phyloP scores from a whole-genome alignment of 2,113 vertebrate species.

The Oxyura jamaicensis region DNA sequence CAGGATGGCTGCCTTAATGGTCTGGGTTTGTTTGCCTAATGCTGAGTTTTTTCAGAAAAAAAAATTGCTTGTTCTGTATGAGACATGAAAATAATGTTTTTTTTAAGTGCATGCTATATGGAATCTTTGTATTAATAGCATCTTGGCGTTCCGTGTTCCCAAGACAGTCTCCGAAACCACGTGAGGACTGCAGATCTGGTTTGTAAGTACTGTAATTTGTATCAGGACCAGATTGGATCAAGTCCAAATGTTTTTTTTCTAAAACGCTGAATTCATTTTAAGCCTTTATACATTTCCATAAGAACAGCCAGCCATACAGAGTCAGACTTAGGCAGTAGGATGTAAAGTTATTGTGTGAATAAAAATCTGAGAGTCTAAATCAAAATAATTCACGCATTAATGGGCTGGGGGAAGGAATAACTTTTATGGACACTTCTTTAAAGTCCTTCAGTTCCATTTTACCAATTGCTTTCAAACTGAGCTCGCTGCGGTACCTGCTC shows the following conservation, averaged over 20 bases:
- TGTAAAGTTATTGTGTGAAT: background rate
- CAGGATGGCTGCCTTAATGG: background rate
- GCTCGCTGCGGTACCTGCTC: background rate
- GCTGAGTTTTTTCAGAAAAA: background rate
- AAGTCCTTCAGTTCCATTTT: background rate
- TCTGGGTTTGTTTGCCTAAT: background rate
- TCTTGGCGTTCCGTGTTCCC: constrained; percentile 46
- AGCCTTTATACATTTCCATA: background rate
- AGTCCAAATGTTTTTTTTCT: background rate
- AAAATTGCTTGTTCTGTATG: background rate
- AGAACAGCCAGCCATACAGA: background rate
- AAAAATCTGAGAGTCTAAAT: background rate
- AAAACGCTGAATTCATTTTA: background rate
- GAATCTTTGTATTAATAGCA: constrained; percentile 18
- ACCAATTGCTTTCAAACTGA: background rate
- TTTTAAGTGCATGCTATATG: background rate
- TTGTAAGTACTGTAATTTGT: background rate
- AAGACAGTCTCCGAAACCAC: background rate
- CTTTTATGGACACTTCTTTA: background rate
- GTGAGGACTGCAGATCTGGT: constrained; percentile 31
- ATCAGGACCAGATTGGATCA: background rate
- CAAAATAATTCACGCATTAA: background rate
- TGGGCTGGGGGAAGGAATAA: background rate
- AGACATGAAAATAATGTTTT: background rate
- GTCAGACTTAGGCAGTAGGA: background rate